Evolutionary conservation across 2,113 vertebrate genomes (phyloP).

Genomic region (Larimichthys crocea): DNA sequence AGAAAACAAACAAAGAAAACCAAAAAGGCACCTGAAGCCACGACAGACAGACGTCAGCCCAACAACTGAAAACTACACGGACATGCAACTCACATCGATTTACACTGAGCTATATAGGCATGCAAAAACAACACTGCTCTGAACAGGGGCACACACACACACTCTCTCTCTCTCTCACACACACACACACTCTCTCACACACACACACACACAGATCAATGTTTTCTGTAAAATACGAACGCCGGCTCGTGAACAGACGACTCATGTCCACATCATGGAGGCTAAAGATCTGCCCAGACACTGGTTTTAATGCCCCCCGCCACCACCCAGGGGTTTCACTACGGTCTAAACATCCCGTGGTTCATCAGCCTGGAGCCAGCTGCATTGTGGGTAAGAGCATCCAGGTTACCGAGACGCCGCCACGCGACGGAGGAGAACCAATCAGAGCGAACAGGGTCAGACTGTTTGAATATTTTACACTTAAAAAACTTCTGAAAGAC

Average conservation of each 20-base stretch:
- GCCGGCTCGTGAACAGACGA: conserved; percentile 85
- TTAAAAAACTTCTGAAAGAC: neutral
- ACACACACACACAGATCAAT: conserved; percentile 53
- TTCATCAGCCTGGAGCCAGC: neutral
- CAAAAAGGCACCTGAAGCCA: conserved; percentile 60
- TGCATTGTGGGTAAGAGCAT: conserved; percentile 31
- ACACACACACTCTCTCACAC: no score
- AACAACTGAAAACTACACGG: conserved; percentile 82
- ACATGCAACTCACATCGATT: conserved; percentile 91
- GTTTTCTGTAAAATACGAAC: conserved; percentile 83
- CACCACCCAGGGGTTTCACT: neutral
- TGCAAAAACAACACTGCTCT: no score
- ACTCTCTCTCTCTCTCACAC: no score
- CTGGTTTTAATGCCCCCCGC: neutral
- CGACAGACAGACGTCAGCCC: conserved; percentile 77
- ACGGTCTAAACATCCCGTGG: neutral
- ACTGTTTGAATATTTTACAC: neutral
- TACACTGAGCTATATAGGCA: conserved; percentile 82
- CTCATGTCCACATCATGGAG: conserved; percentile 59
- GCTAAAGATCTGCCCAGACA: conserved; percentile 25
- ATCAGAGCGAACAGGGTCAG: no score
- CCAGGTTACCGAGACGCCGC: neutral
- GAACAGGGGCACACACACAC: no score
- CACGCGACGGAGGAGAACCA: neutral
- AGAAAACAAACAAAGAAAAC: conserved; percentile 1